Evolutionary conservation across 2,888 invertebrate species (phyloP).

Genomic region (Spodoptera exigua): DNA sequence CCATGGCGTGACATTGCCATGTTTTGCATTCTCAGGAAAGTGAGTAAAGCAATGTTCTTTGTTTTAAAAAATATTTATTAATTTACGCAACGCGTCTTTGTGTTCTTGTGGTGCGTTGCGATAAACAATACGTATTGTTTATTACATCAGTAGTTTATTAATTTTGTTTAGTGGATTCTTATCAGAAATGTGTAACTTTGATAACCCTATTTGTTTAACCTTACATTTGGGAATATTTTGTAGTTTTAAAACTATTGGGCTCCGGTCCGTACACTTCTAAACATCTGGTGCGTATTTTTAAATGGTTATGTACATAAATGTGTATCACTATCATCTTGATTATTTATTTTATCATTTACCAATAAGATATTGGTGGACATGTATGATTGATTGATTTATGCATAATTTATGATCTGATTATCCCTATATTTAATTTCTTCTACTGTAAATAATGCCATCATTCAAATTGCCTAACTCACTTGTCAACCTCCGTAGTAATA

Average conservation of each 20-base stretch:
- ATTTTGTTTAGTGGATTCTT: constrained; percentile 42
- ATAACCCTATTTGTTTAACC: constrained; percentile 56
- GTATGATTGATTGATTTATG: constrained; percentile 21
- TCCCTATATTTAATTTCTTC: neutral
- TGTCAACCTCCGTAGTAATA: neutral
- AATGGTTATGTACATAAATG: neutral
- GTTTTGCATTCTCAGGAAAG: constrained; percentile 84
- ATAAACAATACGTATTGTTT: constrained; percentile 43
- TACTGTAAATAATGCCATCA: neutral
- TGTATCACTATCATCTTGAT: neutral
- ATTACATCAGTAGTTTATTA: constrained; percentile 38
- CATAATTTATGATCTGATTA: neutral
- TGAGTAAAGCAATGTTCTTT: constrained; percentile 66
- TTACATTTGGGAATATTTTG: constrained; percentile 31
- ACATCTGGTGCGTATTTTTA: constrained; percentile 41
- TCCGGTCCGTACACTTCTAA: constrained; percentile 17
- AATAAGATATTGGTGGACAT: constrained; percentile 14
- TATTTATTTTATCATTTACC: constrained; percentile 28
- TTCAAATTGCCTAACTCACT: neutral
- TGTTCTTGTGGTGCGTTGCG: constrained; percentile 42
- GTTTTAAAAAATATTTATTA: constrained; percentile 53
- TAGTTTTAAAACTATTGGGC: constrained; percentile 21
- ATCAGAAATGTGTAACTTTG: constrained; percentile 46
- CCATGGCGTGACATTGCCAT: constrained; percentile 64
- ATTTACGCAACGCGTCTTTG: constrained; percentile 42